These are phyloP conservation scores for Pipistrellus kuhlii DNA, from an alignment of 2,797 vertebrate species.

Conservation along the genomic window DNA sequence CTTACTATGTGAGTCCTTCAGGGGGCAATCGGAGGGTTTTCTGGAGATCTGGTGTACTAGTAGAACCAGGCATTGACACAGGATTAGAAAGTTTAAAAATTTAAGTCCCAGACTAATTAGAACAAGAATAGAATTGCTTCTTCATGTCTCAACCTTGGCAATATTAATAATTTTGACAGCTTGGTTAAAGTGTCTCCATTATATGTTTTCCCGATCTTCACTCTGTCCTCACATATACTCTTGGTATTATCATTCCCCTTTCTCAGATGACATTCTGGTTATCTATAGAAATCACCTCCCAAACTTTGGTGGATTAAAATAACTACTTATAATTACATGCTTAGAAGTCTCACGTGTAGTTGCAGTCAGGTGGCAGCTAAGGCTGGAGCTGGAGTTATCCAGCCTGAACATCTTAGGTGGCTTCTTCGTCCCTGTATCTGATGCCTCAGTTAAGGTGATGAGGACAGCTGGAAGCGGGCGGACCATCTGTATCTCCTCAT, in stretches of 20 bases:
- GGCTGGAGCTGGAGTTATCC: background rate
- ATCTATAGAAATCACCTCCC: background rate
- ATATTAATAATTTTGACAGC: background rate
- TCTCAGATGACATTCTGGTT: constrained; percentile 21
- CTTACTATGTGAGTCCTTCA: background rate
- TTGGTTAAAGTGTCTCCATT: background rate
- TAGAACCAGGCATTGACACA: background rate
- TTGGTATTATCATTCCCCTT: background rate
- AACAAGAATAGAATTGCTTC: background rate
- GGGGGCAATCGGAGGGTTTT: background rate
- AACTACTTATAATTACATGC: background rate
- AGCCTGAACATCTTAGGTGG: background rate
- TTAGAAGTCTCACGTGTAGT: background rate
- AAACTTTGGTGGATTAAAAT: background rate
- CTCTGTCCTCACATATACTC: background rate
- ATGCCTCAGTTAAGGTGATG: background rate
- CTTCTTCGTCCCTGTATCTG: background rate
- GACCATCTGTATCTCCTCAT: background rate
- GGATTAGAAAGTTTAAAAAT: background rate
- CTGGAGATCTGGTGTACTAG: too few species aligned
- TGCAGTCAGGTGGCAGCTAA: background rate
- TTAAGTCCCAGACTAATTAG: background rate
- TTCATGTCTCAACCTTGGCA: background rate
- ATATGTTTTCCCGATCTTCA: background rate
- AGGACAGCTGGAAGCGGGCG: background rate